Evolutionary conservation across 1,140 invertebrate species (phyloP).

Genomic region (Eciton burchellii): DNA sequence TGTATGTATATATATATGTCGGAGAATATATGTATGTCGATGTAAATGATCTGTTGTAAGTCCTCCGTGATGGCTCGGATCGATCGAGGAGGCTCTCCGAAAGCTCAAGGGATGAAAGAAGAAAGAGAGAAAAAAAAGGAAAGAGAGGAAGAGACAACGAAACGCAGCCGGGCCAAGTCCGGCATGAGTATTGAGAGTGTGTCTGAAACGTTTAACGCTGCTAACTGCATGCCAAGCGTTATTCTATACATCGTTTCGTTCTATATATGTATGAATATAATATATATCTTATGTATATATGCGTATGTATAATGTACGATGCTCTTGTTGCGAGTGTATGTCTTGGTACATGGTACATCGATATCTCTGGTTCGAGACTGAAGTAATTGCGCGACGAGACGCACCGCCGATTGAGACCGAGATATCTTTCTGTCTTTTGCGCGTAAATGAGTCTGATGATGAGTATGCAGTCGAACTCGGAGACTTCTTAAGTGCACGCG

Average conservation of each 20-base stretch:
- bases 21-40: constrained; percentile 21
- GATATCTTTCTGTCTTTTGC: background rate
- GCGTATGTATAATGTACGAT: constrained; percentile 69
- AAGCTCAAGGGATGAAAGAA: constrained; percentile 34
- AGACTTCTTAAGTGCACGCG: background rate
- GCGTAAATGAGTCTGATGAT: background rate
- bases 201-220: constrained; percentile 72
- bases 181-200: constrained; percentile 56
- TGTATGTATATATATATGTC: constrained; percentile 35
- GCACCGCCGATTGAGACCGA: constrained; percentile 36
- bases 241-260: constrained; percentile 73
- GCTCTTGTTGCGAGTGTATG: constrained; percentile 55
- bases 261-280: constrained; percentile 66
- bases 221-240: constrained; percentile 84
- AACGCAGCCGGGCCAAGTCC: constrained; percentile 24
- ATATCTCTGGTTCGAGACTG: constrained; percentile 58
- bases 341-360: constrained; percentile 65
- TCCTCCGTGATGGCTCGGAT: constrained; percentile 10
- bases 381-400: constrained; percentile 51
- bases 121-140: no score
- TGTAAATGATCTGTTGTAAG: constrained; percentile 60
- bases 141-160: no score
- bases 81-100: constrained; percentile 41
- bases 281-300: constrained; percentile 64
- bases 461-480: background rate